Evolutionary conservation across 2,113 vertebrate genomes (phyloP).

Genomic region (Elephas maximus): DNA sequence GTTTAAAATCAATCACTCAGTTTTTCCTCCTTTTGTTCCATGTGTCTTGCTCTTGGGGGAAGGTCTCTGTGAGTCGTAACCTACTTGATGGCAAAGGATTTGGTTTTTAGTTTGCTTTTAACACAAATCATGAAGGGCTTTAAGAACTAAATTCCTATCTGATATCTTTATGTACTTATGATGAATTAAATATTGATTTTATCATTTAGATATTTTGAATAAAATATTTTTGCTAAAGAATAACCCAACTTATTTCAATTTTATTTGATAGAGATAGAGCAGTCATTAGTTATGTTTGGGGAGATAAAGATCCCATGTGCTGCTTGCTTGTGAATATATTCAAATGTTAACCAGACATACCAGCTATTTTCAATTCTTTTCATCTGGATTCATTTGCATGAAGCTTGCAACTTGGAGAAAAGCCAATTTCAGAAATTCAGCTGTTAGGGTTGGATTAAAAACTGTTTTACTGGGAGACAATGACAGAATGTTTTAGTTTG

Average conservation of each 20-base stretch:
- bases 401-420: neutral
- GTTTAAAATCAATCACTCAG: neutral
- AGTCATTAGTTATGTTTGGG: neutral
- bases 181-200: neutral
- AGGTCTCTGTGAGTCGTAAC: too few relatives aligned
- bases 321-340: neutral
- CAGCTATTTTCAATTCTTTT: slow-evolving; percentile 43
- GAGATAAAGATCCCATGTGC: neutral
- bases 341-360: slow-evolving; percentile 34
- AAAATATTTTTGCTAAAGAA: neutral
- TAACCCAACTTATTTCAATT: neutral
- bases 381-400: neutral
- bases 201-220: neutral
- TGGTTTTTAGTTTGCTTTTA: neutral
- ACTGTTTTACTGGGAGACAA: neutral
- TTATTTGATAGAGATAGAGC: neutral
- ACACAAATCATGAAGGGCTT: neutral
- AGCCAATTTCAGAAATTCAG: neutral
- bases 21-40: neutral
- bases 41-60: neutral
- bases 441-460: neutral
- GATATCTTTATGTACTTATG: neutral
- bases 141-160: neutral
- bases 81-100: too few relatives aligned
- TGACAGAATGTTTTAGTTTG: slow-evolving; percentile 27